Conservation (phyloP, 2,888 invertebrate species). For the Amphipyra tragopoginis region DNA sequence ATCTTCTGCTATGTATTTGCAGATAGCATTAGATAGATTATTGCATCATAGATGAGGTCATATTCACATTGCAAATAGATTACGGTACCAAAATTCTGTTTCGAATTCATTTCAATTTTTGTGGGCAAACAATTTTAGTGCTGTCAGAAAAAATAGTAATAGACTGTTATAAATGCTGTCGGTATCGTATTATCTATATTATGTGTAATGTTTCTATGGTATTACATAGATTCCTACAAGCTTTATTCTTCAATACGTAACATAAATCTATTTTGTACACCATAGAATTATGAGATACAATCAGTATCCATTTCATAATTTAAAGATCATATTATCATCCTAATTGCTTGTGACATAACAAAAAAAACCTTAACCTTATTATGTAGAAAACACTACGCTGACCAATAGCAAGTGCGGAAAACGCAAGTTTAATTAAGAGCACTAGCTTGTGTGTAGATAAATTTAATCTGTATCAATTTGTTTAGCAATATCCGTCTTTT, state of each 20-base stretch:
- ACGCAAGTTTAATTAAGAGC: background rate
- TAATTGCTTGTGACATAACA: background rate
- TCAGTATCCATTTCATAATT: conserved; percentile 5
- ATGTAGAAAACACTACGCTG: background rate
- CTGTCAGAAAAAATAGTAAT: background rate
- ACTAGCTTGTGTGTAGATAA: background rate
- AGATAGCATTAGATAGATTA: too few species aligned
- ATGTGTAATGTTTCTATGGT: background rate
- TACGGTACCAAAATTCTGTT: too few species aligned
- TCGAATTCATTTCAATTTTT: background rate
- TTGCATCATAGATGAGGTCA: too few species aligned
- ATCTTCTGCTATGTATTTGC: too few species aligned
- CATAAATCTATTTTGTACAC: background rate
- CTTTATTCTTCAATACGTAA: conserved; percentile 7
- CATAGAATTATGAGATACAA: conserved; percentile 4
- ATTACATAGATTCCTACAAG: conserved; percentile 18
- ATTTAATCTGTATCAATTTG: background rate
- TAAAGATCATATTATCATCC: conserved; percentile 4
- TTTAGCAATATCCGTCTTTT: conserved; percentile 3
- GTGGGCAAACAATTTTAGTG: background rate
- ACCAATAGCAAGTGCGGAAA: background rate
- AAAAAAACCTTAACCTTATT: background rate
- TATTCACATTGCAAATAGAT: too few species aligned
- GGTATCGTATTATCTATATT: background rate
- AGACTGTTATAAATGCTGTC: background rate